Base-by-base conservation (phyloP, 2,113 vertebrate genomes). In the Talpa occidentalis region DNA sequence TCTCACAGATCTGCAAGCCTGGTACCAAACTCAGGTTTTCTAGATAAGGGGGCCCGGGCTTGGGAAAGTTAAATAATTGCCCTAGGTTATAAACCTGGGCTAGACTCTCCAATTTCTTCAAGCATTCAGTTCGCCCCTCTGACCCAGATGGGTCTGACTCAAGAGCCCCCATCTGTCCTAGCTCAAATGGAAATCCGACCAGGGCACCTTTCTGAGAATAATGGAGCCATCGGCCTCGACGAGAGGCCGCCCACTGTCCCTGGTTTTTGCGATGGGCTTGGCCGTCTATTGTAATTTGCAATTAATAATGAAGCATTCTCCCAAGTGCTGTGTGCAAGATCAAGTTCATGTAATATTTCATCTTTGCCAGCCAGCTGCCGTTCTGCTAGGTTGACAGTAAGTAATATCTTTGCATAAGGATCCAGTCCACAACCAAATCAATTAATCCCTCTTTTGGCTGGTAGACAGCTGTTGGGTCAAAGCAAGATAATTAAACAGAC, bases 231-330 rank as follows among this genome's bases (percentile, higher is more conserved):
- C 4, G n/a, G 24, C 64, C 88, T 21, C 0, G 0, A 73, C 21
- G 10, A 62, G 42, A 56, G 66, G 66, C 47, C 15, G 37, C 67
- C 37, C 47, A 3, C 59, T 24, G 91, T 95, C 91, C 82, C 79
- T 67, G 83, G 88, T 66, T 91, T 97, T 94, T 95, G 88, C 94
- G 93, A 47, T 28, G 73, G 88, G 67, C 44, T 96, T 93, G 77
- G 94, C 87, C 42, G 14, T 93, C 93, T 69, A 54, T 96, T 98
- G 96, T 97, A 96, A 97, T 96, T 95, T 93, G 95, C 94, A 96
- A 98, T 98, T 95, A 98, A 98, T 98, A 98, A 98, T 97, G 97
- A 96, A 98, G 93, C 95, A 95, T 93, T 95, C 93, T 94, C 92
- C 82, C 69, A 74, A 86, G 74, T 73, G 77, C 74, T 42, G 44